Evolutionary conservation across 2,797 vertebrate genomes (phyloP), one percentile per base, ranked within the genome.

Genomic region (Darevskia mixta): DNA sequence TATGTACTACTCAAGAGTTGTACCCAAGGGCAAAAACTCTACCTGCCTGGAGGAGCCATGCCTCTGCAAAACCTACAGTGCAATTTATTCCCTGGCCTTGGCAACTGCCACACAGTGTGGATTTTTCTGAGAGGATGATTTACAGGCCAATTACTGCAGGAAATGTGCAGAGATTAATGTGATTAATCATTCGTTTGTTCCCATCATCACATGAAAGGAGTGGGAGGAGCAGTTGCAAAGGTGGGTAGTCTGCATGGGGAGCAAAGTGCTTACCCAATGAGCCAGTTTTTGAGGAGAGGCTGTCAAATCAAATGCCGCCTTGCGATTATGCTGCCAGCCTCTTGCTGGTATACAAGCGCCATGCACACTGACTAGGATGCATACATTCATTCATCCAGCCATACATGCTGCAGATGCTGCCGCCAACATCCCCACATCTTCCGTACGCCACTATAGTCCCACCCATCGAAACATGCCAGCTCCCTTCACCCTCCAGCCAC

Each of bases 101-200:
- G 91, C 82, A 86, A 88, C 69, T 72, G 55, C 82, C 82, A 10
- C 67, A 55, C 38, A 0, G 80, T 1, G 85, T 0, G 38, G 41
- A 80, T 17, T 82, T 92, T 88, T 72, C 76, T 1, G 10, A 85
- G 77, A 80, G 71, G 91, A 79, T 88, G 89, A 91, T 91, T 93
- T 90, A 81, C 87, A 91, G 77, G 85, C 90, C 87, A 17, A 82
- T 90, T 90, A 89, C 76, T 11, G 0, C 61, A 75, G 88, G 88
- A 91, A 88, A 73, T 0, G 15, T 5, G 80, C 90, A 69, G 83
- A 43, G 83, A 61, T 91, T 91, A 18, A 71, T 45, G 85, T 0
- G 1, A 79, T 84, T 90, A 88, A 69, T 86, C 9, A 43, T 92
- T 91, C 41, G 0, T 61, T 25, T 27, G 72, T 18, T 87, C 43